A percentile compares a stretch with the other conserved stretches of the same genome.
phyloP scores from a whole-genome alignment of 2,888 invertebrate species.

The Heliothis peltigera region DNA sequence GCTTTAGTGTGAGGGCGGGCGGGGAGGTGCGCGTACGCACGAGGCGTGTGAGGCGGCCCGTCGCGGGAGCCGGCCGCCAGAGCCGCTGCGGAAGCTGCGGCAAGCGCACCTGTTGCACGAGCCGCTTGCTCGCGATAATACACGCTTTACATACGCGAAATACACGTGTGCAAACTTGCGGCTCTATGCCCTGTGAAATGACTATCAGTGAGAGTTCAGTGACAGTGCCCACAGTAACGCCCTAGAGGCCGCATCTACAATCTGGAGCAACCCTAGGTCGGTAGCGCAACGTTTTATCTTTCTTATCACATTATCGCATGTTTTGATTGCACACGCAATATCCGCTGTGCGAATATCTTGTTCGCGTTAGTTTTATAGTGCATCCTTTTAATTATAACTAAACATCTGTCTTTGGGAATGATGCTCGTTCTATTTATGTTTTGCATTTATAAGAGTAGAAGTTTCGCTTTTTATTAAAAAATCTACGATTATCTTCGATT shows the following conservation, averaged over 20 bases:
- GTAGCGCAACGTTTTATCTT: slow-evolving; percentile 78
- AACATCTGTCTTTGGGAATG: slow-evolving; percentile 7
- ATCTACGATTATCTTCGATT: too few species aligned
- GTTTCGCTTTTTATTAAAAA: too few species aligned
- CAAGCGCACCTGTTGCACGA: slow-evolving; percentile 80
- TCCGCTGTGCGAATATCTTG: slow-evolving; percentile 76
- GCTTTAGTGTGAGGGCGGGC: slow-evolving; percentile 79
- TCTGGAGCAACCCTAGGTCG: slow-evolving; percentile 83
- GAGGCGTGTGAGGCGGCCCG: slow-evolving; percentile 76
- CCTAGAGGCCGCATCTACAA: slow-evolving; percentile 69
- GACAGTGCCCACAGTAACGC: slow-evolving; percentile 69
- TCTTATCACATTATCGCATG: slow-evolving; percentile 78
- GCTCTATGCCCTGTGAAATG: slow-evolving; percentile 72
- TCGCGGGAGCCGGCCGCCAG: slow-evolving; percentile 71
- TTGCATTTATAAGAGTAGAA: neutral
- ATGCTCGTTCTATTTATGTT: slow-evolving; percentile 10
- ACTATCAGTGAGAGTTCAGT: slow-evolving; percentile 79
- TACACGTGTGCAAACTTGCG: slow-evolving; percentile 60
- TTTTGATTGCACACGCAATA: slow-evolving; percentile 79
- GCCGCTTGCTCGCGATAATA: slow-evolving; percentile 53
- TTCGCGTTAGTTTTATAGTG: slow-evolving; percentile 38
- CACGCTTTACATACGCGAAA: slow-evolving; percentile 52
- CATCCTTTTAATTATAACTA: slow-evolving; percentile 36
- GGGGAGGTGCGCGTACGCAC: slow-evolving; percentile 83
- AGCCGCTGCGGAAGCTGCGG: slow-evolving; percentile 86